Percentiles rank a stretch among this genome's conserved stretches.
These are phyloP conservation scores for Sebastes miniatus DNA, from an alignment of 2,797 vertebrate species.

Conservation along the genomic window DNA sequence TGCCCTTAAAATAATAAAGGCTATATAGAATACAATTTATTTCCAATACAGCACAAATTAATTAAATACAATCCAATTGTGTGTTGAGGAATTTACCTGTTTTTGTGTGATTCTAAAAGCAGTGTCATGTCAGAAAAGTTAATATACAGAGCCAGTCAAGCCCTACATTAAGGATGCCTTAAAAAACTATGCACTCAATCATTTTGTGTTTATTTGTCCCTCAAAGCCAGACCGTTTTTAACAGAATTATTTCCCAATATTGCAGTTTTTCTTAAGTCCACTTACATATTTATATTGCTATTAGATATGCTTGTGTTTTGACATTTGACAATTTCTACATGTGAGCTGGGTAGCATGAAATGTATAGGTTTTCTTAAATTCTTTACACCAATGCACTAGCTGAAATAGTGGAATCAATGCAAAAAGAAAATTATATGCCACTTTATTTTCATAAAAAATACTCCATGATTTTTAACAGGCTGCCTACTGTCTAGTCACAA, in stretches of 20 bases:
- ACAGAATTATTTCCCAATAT: neutral
- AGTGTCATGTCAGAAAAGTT: neutral
- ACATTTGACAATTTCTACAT: neutral
- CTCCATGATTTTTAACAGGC: neutral
- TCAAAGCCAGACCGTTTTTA: neutral
- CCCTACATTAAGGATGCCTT: neutral
- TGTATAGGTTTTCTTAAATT: neutral
- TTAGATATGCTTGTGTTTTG: neutral
- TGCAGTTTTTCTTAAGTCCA: neutral
- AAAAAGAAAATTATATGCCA: neutral
- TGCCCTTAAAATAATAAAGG: neutral
- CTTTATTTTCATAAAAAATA: neutral
- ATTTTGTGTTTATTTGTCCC: neutral
- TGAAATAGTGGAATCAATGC: neutral
- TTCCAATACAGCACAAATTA: neutral
- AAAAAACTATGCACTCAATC: neutral
- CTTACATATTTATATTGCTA: neutral
- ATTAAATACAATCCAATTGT: neutral
- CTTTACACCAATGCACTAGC: neutral
- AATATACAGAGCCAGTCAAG: rapidly evolving
- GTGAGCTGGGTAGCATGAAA: neutral
- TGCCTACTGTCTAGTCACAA: neutral
- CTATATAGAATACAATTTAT: neutral
- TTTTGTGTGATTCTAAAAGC: neutral
- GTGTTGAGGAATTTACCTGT: neutral